Conservation (phyloP, 2,113 vertebrate species). For the Motacilla alba region DNA sequence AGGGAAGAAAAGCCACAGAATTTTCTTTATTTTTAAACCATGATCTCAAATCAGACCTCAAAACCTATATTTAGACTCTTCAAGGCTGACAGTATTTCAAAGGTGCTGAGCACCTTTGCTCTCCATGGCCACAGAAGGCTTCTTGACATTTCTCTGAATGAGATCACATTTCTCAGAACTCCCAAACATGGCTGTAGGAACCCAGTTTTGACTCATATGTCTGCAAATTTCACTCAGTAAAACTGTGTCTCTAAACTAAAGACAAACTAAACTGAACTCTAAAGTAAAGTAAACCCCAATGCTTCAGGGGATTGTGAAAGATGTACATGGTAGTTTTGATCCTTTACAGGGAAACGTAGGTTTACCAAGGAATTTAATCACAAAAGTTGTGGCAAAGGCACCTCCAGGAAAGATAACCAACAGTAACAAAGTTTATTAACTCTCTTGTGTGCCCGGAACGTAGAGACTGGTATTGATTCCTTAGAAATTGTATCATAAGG, state of each 20-base stretch:
- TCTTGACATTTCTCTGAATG: background rate
- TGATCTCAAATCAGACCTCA: background rate
- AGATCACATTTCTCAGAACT: constrained; percentile 26
- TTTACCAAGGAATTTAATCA: background rate
- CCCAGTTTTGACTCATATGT: background rate
- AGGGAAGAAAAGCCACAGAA: background rate
- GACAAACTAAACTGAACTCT: background rate
- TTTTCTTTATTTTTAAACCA: background rate
- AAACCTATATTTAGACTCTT: background rate
- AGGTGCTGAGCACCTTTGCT: background rate
- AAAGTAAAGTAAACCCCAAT: background rate
- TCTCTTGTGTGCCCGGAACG: too few relatives aligned
- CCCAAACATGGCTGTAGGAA: background rate
- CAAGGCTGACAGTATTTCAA: background rate
- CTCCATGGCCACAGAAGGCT: background rate
- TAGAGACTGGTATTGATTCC: background rate
- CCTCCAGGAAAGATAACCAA: background rate
- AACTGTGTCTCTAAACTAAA: background rate
- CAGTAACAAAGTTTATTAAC: background rate
- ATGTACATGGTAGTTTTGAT: background rate
- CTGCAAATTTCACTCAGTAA: background rate
- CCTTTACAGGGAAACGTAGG: background rate
- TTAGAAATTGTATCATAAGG: background rate
- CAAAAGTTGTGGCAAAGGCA: background rate
- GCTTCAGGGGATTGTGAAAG: background rate